Conservation (phyloP, 1,140 invertebrate species). For the Platorchestia sp. region DNA sequence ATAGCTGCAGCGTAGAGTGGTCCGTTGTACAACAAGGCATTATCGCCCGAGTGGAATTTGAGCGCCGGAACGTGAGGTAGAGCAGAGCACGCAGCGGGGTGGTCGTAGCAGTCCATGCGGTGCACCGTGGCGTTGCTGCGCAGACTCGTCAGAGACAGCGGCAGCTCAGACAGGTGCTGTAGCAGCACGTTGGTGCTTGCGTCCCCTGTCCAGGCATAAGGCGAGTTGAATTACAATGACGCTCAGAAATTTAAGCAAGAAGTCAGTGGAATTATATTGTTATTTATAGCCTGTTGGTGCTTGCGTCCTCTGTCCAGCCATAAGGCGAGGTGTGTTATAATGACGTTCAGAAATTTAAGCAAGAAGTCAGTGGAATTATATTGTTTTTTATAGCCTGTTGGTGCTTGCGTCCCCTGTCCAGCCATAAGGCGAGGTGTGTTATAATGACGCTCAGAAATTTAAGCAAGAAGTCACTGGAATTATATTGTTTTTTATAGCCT, state of each 20-base stretch:
- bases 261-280: too few species aligned
- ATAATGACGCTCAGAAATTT: too few species aligned
- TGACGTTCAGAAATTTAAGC: too few species aligned
- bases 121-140: background rate
- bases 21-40: background rate
- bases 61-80: background rate
- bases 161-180: background rate
- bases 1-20: slow-evolving; percentile 18
- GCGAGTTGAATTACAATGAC: too few species aligned
- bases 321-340: too few species aligned
- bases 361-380: too few species aligned
- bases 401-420: background rate
- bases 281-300: background rate
- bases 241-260: too few species aligned
- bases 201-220: background rate
- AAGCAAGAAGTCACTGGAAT: too few species aligned
- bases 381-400: too few species aligned
- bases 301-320: background rate
- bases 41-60: background rate
- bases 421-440: too few species aligned
- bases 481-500: too few species aligned
- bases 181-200: background rate
- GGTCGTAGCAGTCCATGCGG: slow-evolving; percentile 3
- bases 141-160: background rate
- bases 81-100: background rate